A percentile compares a stretch with the other conserved stretches of the same genome.
Conservation (phyloP, 2,113 vertebrate species). For the Caranx melampygus region DNA sequence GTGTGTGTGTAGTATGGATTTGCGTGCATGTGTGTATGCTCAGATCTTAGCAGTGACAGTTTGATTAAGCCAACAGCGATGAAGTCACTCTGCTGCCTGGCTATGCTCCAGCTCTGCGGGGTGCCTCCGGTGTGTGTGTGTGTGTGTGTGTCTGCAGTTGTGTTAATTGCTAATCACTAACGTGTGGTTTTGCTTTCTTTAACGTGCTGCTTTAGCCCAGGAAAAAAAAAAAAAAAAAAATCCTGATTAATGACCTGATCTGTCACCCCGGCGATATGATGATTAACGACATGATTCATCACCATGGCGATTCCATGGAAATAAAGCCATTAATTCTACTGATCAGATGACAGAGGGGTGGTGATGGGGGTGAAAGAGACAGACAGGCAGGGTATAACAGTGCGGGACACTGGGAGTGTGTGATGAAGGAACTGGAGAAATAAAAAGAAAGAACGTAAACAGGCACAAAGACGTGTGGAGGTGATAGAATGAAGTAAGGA, state of each 20-base stretch:
- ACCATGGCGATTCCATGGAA: conserved; percentile 74
- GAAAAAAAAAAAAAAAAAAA: conserved; percentile 41
- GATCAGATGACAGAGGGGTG: conserved; percentile 70
- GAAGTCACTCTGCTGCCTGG: conserved; percentile 66
- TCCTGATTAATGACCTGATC: conserved; percentile 78
- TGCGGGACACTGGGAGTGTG: background rate
- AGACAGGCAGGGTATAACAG: conserved; percentile 40
- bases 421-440: conserved; percentile 5
- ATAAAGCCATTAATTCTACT: conserved; percentile 78
- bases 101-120: conserved; percentile 61
- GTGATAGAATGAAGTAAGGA: background rate
- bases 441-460: conserved; percentile 17
- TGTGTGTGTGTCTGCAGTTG: conserved; percentile 28
- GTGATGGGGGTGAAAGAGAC: conserved; percentile 56
- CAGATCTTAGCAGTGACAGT: conserved; percentile 56
- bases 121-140: conserved; percentile 35
- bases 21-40: conserved; percentile 20
- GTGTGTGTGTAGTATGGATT: background rate
- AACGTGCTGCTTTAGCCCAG: conserved; percentile 56
- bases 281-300: conserved; percentile 80
- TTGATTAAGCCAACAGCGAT: conserved; percentile 68
- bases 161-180: conserved; percentile 77
- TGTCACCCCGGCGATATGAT: conserved; percentile 74
- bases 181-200: conserved; percentile 68
- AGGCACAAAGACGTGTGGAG: conserved; percentile 3